Conservation (phyloP, 2,797 vertebrate species). For the Phoeniculus purpureus region DNA sequence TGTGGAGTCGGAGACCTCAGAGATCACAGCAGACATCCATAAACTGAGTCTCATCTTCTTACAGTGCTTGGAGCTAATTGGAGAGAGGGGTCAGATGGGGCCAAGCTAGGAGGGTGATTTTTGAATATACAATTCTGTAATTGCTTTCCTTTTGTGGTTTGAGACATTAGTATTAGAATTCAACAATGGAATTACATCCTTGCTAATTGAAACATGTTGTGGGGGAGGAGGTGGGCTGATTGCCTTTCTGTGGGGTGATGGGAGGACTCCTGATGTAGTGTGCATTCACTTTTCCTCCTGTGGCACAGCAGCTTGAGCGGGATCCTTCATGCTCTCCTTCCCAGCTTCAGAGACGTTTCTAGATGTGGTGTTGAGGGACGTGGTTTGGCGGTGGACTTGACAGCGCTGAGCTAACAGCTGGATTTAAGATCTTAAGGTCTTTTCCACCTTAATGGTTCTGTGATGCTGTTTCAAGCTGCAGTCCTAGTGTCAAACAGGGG, state of each 20-base stretch:
- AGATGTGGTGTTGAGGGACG: too few species aligned
- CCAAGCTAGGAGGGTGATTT: background rate
- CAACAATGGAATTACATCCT: background rate
- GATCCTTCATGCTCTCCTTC: accelerated
- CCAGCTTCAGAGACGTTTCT: background rate
- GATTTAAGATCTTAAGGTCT: too few species aligned
- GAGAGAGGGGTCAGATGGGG: background rate
- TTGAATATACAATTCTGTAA: background rate
- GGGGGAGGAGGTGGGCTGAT: background rate
- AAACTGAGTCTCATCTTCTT: background rate
- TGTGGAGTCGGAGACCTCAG: background rate
- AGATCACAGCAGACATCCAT: background rate
- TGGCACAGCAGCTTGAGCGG: background rate
- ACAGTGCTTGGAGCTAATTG: background rate
- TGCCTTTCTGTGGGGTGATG: background rate
- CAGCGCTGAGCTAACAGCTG: too few species aligned
- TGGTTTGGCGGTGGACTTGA: too few species aligned
- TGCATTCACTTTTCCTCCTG: accelerated
- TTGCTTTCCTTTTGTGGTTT: background rate
- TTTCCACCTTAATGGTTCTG: too few species aligned
- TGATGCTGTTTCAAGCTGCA: background rate
- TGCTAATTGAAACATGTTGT: background rate
- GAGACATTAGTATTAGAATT: background rate
- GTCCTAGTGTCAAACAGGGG: background rate
- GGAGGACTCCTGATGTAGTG: background rate